Base-by-base conservation (phyloP, 2,797 vertebrate genomes). In the Xenops minutus region DNA sequence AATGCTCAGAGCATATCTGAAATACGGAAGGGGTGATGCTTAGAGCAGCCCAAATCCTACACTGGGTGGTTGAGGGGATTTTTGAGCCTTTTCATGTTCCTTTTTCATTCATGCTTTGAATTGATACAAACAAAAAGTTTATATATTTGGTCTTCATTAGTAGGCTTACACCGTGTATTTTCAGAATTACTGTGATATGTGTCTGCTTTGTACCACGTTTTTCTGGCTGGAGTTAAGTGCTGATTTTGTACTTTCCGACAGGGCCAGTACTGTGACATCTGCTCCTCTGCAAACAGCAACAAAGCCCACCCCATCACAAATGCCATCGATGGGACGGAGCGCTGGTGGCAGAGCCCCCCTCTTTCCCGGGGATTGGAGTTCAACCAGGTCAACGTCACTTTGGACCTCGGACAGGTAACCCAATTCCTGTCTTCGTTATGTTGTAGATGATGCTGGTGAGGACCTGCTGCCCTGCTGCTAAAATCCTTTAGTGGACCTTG, bases 281-380 rank as follows among this genome's bases (percentile, higher is more conserved):
- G 99, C 94, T 98, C 97, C 54, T 98, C 98, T 1, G 98, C 98
- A 1, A 98, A 98, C 79, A 98, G 97, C 77, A 99, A 99, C 88
- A 98, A 98, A 30, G 99, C 99, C 0, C 99, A 99, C 54, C 99
- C 99, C 32, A 99, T 98, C 94, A 99, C 98, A 54, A 99, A 99
- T 1, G 99, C 99, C 96, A 98, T 99, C 0, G 99, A 99, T 1
- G 99, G 99, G 44, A 99, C 99, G 0, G 99, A 99, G 92, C 98
- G 99, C 66, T 99, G 99, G 99, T 99, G 99, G 99, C 99, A 99
- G 98, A 99, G 99, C 86, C 99, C 99, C 1, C 99, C 99, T 0
- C 98, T 99, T 9, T 99, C 99, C 72, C 98, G 99, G 4, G 99
- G 98, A 82, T 96, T 98, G n/a, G 98, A 99, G 90, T 99, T 97